Conservation (phyloP, 1,140 invertebrate species). For the Cyphomyrmex costatus region DNA sequence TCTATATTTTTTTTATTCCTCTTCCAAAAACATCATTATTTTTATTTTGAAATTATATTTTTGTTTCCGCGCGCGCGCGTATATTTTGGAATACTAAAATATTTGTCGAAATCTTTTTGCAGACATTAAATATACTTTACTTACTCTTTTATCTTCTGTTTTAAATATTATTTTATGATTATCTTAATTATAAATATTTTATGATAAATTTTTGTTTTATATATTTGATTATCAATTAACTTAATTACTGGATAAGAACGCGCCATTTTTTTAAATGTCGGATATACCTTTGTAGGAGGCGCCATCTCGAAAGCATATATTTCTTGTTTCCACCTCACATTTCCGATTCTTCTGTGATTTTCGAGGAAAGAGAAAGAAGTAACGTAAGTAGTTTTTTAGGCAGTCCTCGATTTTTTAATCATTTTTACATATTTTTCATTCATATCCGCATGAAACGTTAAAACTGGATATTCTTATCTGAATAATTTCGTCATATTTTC, state of each 20-base stretch:
- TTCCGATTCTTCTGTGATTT: conserved; percentile 70
- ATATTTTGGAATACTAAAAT: neutral
- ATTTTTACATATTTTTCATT: conserved; percentile 17
- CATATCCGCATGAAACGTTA: neutral
- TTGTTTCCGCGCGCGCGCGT: neutral
- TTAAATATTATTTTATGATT: neutral
- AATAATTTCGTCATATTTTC: neutral
- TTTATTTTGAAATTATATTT: neutral
- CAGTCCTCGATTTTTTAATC: conserved; percentile 33
- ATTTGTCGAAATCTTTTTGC: neutral
- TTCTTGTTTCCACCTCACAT: conserved; percentile 10
- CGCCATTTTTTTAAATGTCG: conserved; percentile 40
- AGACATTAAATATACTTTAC: neutral
- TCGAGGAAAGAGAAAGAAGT: conserved; percentile 61
- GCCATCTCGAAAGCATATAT: neutral
- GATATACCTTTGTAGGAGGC: neutral
- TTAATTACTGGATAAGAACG: neutral
- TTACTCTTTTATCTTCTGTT: neutral
- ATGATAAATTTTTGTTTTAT: neutral
- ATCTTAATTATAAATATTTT: neutral
- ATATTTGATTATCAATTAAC: neutral
- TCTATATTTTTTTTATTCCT: neutral
- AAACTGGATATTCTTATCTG: neutral
- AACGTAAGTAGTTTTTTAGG: conserved; percentile 71
- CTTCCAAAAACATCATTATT: neutral